Evolutionary conservation across 2,113 vertebrate species (phyloP).

Genomic region (Hypanus sabinus): DNA sequence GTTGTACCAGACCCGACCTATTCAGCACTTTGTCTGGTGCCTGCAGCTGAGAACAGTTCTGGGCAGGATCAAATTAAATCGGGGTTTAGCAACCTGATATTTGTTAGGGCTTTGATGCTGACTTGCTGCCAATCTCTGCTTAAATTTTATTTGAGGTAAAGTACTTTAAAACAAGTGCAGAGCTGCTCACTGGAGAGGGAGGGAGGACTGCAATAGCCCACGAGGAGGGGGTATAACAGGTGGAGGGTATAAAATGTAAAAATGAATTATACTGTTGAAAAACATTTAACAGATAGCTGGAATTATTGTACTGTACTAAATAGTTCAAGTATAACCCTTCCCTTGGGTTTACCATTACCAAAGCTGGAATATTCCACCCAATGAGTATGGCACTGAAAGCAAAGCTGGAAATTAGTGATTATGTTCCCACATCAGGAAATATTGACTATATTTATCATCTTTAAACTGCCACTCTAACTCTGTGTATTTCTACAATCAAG

Average conservation of each 20-base stretch:
- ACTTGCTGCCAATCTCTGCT: too few relatives aligned
- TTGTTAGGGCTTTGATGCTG: too few relatives aligned
- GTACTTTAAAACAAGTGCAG: too few relatives aligned
- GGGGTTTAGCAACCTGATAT: too few relatives aligned
- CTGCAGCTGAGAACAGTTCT: too few relatives aligned
- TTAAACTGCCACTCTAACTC: neutral
- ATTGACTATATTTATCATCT: neutral
- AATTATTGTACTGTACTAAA: neutral
- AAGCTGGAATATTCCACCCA: neutral
- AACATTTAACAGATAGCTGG: neutral
- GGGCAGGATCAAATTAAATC: too few relatives aligned
- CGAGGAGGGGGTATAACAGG: too few relatives aligned
- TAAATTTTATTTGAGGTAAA: too few relatives aligned
- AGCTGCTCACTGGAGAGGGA: too few relatives aligned
- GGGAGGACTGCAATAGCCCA: too few relatives aligned
- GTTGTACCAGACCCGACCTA: too few relatives aligned
- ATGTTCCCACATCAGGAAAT: neutral
- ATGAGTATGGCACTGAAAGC: neutral
- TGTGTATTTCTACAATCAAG: neutral
- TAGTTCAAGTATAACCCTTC: neutral
- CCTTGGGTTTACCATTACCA: neutral
- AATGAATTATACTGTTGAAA: neutral
- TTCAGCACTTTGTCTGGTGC: too few relatives aligned
- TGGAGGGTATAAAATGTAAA: neutral
- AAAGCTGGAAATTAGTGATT: neutral